These are phyloP conservation scores for Conchocele bisecta DNA, from an alignment of 2,888 invertebrate species.

Conservation along the genomic window DNA sequence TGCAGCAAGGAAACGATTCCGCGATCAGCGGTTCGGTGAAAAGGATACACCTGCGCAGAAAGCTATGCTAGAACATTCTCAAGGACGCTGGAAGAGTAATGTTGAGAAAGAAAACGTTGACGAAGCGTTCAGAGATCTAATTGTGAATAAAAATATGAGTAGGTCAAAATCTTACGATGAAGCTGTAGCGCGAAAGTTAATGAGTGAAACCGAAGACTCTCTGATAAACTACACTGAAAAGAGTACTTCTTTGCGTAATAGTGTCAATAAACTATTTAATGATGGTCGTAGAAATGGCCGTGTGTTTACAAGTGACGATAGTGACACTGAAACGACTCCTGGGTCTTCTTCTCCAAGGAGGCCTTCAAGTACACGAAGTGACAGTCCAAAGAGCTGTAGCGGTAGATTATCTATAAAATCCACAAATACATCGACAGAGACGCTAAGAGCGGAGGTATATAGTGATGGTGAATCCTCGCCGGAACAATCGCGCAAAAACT, in stretches of 20 bases:
- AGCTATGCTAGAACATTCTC: constrained; percentile 51
- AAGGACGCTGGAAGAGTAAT: constrained; percentile 72
- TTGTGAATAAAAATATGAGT: constrained; percentile 70
- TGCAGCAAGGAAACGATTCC: constrained; percentile 73
- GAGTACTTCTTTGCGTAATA: constrained; percentile 58
- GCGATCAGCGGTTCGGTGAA: constrained; percentile 73
- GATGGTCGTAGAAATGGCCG: constrained; percentile 72
- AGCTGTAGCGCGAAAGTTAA: constrained; percentile 70
- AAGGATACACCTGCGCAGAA: constrained; percentile 63
- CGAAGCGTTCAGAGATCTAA: constrained; percentile 70
- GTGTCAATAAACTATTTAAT: constrained; percentile 64
- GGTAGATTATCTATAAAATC: constrained; percentile 74
- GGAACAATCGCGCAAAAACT: constrained; percentile 63
- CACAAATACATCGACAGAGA: constrained; percentile 77
- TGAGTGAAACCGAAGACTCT: constrained; percentile 59
- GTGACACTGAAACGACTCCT: constrained; percentile 71
- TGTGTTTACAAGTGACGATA: constrained; percentile 72
- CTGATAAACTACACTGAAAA: constrained; percentile 41
- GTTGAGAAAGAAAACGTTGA: constrained; percentile 74
- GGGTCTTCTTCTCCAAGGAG: constrained; percentile 62
- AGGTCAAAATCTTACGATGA: constrained; percentile 78
- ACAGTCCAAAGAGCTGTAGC: constrained; percentile 73
- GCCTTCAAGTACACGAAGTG: constrained; percentile 70
- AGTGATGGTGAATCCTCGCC: constrained; percentile 73
- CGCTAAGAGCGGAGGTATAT: constrained; percentile 68